phyloP scores from a whole-genome alignment of 2,888 invertebrate genomes.

The Catotricha subobsoleta region DNA sequence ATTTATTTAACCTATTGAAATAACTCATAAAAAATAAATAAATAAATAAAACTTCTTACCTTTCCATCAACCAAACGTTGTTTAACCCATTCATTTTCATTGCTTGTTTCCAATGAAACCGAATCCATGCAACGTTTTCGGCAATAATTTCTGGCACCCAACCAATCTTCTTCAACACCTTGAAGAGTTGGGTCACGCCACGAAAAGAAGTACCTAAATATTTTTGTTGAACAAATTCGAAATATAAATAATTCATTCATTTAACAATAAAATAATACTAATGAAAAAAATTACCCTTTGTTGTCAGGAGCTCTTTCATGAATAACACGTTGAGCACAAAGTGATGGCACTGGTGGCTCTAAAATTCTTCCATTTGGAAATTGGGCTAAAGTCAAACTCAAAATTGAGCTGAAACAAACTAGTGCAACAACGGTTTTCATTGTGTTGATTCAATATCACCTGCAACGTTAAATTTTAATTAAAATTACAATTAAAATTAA shows the following conservation, averaged over 20 bases:
- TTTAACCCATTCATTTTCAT: constrained; percentile 77
- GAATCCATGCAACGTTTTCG: constrained; percentile 80
- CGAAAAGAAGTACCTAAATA: constrained; percentile 65
- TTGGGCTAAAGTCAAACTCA: constrained; percentile 36
- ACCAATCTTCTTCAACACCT: constrained; percentile 66
- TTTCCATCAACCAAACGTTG: constrained; percentile 56
- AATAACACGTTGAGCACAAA: constrained; percentile 54
- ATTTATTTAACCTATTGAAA: too few species aligned
- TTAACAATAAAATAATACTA: constrained; percentile 6
- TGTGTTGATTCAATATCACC: too few species aligned
- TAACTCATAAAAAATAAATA: too few species aligned
- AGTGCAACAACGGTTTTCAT: constrained; percentile 31
- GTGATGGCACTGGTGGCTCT: constrained; percentile 57
- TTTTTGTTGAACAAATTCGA: not conserved
- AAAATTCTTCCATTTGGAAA: constrained; percentile 59
- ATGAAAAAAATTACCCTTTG: constrained; percentile 32
- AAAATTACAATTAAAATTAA: too few species aligned
- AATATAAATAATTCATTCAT: not conserved
- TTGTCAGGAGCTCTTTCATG: constrained; percentile 55
- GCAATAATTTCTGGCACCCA: constrained; percentile 70
- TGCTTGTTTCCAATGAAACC: constrained; percentile 66
- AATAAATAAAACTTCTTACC: constrained; percentile 36
- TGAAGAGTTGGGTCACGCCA: constrained; percentile 62
- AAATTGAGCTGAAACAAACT: constrained; percentile 26
- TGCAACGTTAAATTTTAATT: too few species aligned